Base-by-base conservation (phyloP, 2,797 vertebrate species). In the Clamator glandarius region DNA sequence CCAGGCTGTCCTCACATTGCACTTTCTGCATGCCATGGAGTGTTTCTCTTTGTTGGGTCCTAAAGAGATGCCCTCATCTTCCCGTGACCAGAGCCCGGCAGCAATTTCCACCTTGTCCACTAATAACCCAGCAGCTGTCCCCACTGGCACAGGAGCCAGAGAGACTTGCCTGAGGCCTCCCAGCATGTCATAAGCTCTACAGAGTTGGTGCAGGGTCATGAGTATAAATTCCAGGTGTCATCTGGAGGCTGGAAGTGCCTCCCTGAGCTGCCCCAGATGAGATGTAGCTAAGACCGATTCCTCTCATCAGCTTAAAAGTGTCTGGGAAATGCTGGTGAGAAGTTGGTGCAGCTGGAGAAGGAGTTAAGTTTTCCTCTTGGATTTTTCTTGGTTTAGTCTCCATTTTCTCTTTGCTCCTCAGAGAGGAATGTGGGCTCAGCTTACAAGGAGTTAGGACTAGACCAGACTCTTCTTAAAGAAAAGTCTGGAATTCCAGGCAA, bases 11-110 rank as follows among this genome's bases (percentile, higher is more conserved):
- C 20, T 78, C 4, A 1, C 5, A 2, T 24, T 39, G 36, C 29
- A 25, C 23, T 23, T 75, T 74, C 67, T 35, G 16, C 1, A 1
- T 4, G 4, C 54, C 16, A 46, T 0, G 2, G 42, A 82, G 7
- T 9, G 5, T 33, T 90, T 62, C 8, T 81, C 3, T 25, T 68
- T 35, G 28, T 29, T 1, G 1, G 1, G 5, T 63, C 11, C 67
- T 58, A 12, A 15, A 75, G 41, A 68, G 74, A 16, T n/a, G 6
- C 25, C 21, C 44, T 35, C 57, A 6, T 66, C 18, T 74, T 59
- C 17, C 17, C 24, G 39, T 8, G 26, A 35, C 50, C 42, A 15
- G 44, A 64, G 58, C 25, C 18, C 54, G 64, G 57, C 50, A 31
- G 23, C 41, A 81, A 21, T n/a, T 58, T 64, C 41, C 28, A 7